phyloP scores from a whole-genome alignment of 2,797 vertebrate species.

The Semaprochilodus insignis region DNA sequence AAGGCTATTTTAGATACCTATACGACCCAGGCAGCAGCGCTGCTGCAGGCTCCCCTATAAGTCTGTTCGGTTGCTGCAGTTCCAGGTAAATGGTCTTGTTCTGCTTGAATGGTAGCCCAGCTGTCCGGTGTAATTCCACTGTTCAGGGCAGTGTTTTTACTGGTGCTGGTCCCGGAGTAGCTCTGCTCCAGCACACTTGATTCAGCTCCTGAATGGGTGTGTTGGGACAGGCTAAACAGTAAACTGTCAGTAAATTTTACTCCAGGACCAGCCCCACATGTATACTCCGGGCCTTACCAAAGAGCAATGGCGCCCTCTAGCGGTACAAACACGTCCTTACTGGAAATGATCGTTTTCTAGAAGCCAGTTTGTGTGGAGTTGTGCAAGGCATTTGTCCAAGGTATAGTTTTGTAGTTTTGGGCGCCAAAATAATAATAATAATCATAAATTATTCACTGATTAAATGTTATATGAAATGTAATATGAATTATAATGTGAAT shows the following conservation, averaged over 20 bases:
- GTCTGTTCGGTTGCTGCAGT: background rate
- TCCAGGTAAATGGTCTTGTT: background rate
- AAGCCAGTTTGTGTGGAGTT: background rate
- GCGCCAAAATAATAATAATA: background rate
- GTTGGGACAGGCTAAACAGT: background rate
- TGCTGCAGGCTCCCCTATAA: background rate
- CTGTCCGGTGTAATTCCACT: background rate
- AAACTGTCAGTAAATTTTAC: background rate
- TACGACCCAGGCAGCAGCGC: no score
- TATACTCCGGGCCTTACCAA: slow-evolving; percentile 1
- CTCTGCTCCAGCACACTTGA: background rate
- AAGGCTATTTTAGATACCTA: no score
- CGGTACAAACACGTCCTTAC: slow-evolving; percentile 14
- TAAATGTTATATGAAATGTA: background rate
- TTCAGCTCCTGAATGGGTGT: background rate
- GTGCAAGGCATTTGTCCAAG: background rate
- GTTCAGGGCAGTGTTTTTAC: no score
- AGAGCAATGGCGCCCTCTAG: slow-evolving; percentile 66
- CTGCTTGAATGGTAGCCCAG: background rate
- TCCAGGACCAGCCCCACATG: background rate
- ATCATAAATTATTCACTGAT: background rate
- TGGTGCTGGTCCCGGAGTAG: background rate
- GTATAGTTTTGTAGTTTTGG: background rate
- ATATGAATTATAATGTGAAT: background rate
- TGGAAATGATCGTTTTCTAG: background rate